Percentiles rank a stretch among this genome's conserved stretches.
These are phyloP conservation scores for Nixonia krombeini DNA, from an alignment of 1,140 invertebrate genomes.

Conservation along the genomic window DNA sequence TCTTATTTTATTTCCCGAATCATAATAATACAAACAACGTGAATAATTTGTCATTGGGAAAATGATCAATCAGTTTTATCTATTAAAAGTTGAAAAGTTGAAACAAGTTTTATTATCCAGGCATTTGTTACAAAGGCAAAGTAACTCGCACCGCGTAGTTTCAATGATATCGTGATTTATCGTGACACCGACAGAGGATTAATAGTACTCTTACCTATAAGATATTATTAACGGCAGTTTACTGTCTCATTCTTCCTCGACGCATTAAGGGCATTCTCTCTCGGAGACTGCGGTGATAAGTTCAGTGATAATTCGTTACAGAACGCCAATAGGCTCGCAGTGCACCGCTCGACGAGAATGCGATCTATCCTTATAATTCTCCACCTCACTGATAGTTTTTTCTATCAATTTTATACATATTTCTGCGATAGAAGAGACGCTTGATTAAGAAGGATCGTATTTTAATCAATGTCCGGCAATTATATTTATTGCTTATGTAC, in stretches of 20 bases:
- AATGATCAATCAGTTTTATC: constrained; percentile 35
- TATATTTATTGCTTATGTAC: too few species aligned
- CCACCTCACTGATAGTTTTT: too few species aligned
- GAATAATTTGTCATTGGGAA: constrained; percentile 8
- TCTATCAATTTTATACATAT: too few species aligned
- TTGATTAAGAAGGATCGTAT: too few species aligned
- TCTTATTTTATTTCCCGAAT: too few species aligned
- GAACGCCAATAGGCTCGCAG: constrained; percentile 18
- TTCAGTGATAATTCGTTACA: constrained; percentile 33
- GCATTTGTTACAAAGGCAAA: constrained; percentile 46
- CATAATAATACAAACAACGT: background rate
- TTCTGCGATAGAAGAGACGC: too few species aligned
- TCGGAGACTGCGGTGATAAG: constrained; percentile 30
- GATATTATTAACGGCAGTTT: constrained; percentile 55
- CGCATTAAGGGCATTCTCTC: constrained; percentile 25
- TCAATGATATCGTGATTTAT: constrained; percentile 52
- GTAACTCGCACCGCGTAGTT: constrained; percentile 23
- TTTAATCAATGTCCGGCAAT: too few species aligned
- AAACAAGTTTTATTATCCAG: constrained; percentile 47
- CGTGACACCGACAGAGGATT: constrained; percentile 47
- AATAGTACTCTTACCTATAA: constrained; percentile 52
- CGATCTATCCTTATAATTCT: constrained; percentile 15
- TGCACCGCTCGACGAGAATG: constrained; percentile 31
- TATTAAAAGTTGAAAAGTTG: constrained; percentile 47
- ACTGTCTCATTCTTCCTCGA: constrained; percentile 39